Conservation (phyloP, 2,797 vertebrate genomes). For the Perodicticus potto region DNA sequence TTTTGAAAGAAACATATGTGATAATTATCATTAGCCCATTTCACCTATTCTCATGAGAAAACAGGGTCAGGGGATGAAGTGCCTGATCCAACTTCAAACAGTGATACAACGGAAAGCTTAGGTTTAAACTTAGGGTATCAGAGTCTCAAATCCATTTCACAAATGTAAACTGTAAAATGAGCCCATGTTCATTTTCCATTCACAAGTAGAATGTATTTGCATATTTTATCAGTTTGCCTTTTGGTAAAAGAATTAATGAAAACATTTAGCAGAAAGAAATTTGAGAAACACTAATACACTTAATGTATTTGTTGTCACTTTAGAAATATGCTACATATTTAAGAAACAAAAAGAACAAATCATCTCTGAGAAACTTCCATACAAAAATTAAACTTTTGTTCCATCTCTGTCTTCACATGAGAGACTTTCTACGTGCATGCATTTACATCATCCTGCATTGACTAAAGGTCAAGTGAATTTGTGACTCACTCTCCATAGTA, state of each 20-base stretch:
- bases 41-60: not conserved
- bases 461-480: not conserved
- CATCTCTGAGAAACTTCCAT: not conserved
- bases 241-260: not conserved
- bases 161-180: not conserved
- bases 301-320: not conserved
- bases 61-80: not conserved
- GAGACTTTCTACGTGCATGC: not conserved
- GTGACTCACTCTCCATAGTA: slow-evolving; percentile 29
- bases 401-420: not conserved
- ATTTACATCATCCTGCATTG: not conserved
- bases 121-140: not conserved
- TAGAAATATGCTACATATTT: not conserved
- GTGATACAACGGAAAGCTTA: not conserved
- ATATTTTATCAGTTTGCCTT: not conserved
- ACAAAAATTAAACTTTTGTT: not conserved
- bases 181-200: not conserved
- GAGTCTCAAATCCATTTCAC: not conserved
- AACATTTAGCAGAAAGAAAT: not conserved
- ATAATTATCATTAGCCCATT: not conserved
- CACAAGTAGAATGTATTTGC: not conserved
- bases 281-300: not conserved
- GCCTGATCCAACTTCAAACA: slow-evolving; percentile 3
- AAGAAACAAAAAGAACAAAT: not conserved
- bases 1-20: not conserved